phyloP scores from a whole-genome alignment of 2,113 vertebrate species.

The Sciurus niger region DNA sequence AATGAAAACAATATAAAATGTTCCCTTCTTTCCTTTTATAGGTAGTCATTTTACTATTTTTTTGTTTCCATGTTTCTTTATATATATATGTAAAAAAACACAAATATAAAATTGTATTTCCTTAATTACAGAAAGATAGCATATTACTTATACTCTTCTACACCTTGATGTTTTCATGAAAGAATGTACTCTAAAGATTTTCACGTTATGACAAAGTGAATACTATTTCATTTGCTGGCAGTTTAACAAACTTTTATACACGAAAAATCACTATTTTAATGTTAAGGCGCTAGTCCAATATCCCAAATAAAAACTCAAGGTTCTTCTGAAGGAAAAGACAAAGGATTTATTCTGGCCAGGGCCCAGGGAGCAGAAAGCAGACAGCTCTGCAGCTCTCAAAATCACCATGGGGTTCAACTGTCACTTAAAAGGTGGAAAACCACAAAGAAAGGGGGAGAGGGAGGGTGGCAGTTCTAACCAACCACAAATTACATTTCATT shows the following conservation, averaged over 20 bases:
- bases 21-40: not conserved
- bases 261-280: not conserved
- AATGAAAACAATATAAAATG: not conserved
- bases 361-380: too few species aligned
- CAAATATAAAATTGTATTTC: not conserved
- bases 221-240: not conserved
- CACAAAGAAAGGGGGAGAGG: too few species aligned
- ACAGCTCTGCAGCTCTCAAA: too few species aligned
- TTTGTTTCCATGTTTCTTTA: not conserved
- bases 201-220: not conserved
- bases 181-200: not conserved
- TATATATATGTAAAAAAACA: not conserved
- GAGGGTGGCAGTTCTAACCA: too few species aligned
- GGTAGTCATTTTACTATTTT: slow-evolving; percentile 5
- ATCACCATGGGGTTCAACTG: too few species aligned
- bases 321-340: too few species aligned
- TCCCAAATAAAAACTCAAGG: too few species aligned
- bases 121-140: not conserved
- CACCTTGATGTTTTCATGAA: not conserved
- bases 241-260: not conserved
- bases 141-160: not conserved
- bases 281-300: too few species aligned
- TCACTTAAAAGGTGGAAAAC: too few species aligned
- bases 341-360: too few species aligned
- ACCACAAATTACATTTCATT: too few species aligned